Evolutionary conservation across 2,113 vertebrate species (phyloP).

Genomic region (Nothocercus julius): DNA sequence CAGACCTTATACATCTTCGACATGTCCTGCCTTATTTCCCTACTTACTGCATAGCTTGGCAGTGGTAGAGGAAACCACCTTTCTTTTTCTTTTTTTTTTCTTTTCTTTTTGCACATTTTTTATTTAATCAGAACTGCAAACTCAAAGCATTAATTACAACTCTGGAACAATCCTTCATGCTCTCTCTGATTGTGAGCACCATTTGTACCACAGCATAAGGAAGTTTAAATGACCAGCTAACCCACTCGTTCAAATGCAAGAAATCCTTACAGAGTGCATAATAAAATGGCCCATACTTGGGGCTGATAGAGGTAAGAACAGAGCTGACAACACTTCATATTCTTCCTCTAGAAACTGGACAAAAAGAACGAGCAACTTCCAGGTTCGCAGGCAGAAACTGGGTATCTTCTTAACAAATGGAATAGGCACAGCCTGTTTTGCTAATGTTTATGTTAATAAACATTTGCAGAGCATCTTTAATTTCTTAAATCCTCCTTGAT

Average conservation of each 20-base stretch:
- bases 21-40: background rate
- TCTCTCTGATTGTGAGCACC: background rate
- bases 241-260: accelerated
- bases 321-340: background rate
- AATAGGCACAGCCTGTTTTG: background rate
- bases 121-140: background rate
- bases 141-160: background rate
- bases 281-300: background rate
- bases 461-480: background rate
- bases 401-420: background rate
- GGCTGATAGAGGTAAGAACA: background rate
- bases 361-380: accelerated
- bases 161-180: accelerated
- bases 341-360: background rate
- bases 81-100: background rate
- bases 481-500: background rate
- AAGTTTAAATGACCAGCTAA: background rate
- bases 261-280: background rate
- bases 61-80: background rate
- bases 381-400: background rate
- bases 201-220: background rate
- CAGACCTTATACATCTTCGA: background rate
- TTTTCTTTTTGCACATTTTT: background rate
- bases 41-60: background rate
- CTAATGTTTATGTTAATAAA: background rate